Evolutionary conservation across 1,140 invertebrate species (phyloP).

Genomic region (Leptinotarsa lineolata): DNA sequence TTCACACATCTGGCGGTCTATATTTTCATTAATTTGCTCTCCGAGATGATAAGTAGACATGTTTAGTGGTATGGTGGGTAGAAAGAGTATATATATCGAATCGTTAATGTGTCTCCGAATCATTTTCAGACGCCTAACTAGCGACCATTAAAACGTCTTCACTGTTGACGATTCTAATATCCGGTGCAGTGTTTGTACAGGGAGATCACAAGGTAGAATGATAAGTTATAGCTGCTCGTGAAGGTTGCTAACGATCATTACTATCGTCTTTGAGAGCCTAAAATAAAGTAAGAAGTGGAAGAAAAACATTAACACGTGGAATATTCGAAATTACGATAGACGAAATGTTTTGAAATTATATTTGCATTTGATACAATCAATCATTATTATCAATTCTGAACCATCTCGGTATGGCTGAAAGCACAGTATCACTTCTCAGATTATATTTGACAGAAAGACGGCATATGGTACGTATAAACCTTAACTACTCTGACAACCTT

Average conservation of each 20-base stretch:
- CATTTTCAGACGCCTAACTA: slow-evolving; percentile 39
- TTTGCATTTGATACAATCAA: no score
- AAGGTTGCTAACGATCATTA: background rate
- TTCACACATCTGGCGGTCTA: slow-evolving; percentile 24
- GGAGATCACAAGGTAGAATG: background rate
- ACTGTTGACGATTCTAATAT: slow-evolving; percentile 34
- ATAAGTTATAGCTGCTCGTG: background rate
- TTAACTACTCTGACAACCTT: no score
- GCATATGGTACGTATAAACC: no score
- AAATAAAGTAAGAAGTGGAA: no score
- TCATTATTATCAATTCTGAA: no score
- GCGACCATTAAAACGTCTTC: slow-evolving; percentile 39
- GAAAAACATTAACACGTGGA: no score
- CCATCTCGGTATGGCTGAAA: no score
- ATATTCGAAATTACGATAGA: no score
- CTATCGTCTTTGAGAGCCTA: background rate
- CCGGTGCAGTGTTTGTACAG: slow-evolving; percentile 27
- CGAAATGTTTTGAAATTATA: no score
- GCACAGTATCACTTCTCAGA: no score
- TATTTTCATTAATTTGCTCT: slow-evolving; percentile 33
- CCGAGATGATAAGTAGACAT: slow-evolving; percentile 35
- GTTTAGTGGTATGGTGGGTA: slow-evolving; percentile 25
- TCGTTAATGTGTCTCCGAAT: slow-evolving; percentile 39
- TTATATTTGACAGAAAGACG: no score
- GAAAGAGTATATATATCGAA: slow-evolving; percentile 35